These are phyloP conservation scores for Gadopsis bispinosus DNA, from an alignment of 2,797 vertebrate genomes.

Conservation along the genomic window DNA sequence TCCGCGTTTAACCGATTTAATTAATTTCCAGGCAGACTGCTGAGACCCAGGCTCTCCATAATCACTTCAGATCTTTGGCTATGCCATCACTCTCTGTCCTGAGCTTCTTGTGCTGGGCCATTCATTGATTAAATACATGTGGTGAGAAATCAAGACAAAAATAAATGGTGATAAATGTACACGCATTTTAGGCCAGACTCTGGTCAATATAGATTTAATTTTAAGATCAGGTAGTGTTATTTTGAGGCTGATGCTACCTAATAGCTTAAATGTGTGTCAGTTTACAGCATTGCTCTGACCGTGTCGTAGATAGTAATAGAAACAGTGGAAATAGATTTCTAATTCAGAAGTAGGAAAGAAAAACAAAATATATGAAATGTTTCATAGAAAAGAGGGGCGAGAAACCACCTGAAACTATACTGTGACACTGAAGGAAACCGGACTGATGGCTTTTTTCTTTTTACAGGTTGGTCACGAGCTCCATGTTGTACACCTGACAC, in stretches of 20 bases:
- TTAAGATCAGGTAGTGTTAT: neutral
- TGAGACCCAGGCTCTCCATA: constrained; percentile 70
- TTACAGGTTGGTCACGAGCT: constrained; percentile 25
- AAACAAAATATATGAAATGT: neutral
- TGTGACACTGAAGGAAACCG: neutral
- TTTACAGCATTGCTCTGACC: constrained; percentile 34
- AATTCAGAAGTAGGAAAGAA: neutral
- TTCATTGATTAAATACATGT: constrained; percentile 70
- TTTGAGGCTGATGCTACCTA: constrained; percentile 19
- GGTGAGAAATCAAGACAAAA: constrained; percentile 44
- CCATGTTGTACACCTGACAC: constrained; percentile 1
- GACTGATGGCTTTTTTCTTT: neutral
- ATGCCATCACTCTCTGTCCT: constrained; percentile 66
- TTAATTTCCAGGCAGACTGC: constrained; percentile 72
- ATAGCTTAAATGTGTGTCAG: neutral
- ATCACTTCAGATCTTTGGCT: constrained; percentile 75
- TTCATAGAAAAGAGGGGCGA: neutral
- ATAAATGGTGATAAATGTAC: constrained; percentile 27
- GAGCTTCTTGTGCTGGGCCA: constrained; percentile 39
- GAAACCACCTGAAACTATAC: neutral
- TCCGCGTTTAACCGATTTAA: constrained; percentile 76
- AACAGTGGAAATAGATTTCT: neutral
- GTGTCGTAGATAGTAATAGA: constrained; percentile 19
- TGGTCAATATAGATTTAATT: neutral
- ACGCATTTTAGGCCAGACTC: neutral